Base-by-base conservation (phyloP, 1,140 invertebrate genomes). In the Saccostrea echinata region DNA sequence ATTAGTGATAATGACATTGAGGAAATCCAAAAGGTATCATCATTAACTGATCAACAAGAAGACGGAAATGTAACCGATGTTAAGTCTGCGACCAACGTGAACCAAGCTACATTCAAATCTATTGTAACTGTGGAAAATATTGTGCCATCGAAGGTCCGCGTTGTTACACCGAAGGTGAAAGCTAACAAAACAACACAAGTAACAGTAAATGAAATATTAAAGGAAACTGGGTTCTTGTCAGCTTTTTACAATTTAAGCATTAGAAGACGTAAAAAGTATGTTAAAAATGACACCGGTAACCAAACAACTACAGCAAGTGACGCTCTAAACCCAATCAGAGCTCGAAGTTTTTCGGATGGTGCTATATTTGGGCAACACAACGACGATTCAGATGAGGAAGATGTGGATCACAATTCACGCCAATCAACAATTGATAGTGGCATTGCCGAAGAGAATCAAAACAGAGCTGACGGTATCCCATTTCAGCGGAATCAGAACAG, bases 341-440 rank as follows among this genome's bases (percentile, higher is more conserved):
- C 68, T 33, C 24, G 43, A 24, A 33, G 24, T 53, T 83, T 83
- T 83, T 83, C 81, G 11, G 81, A 83, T 24, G 35, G 52, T 53
- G 81, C 21, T 51, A 30, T 83, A 12, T 51, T 24, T 83, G 81
- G 43, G 16, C 33, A 83, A 53, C 30, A 76, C 27, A 27, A 27
- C 27, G 30, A 30, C 16, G 30, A 12, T 18, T 27, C 27, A 27
- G 30, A 76, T 1, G 16, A 76, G 24, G 30, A 33, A 30, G 24
- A 76, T 3, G 30, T 30, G 27, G 11, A 30, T n/a, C 57, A 18
- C 68, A 30, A 30, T 76, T 76, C 12, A 30, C 68, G 68, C 6
- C 68, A 76, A 27, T 76, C 68, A 33, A 92, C 92, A 13, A 82
- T 90, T 57, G 92, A 92, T 76, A 92, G 92, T 84, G 92, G 92